Percentiles rank a stretch among this genome's conserved stretches.
Evolutionary conservation across 2,113 vertebrate genomes (phyloP).

Genomic region (Hemibagrus wyckioides): DNA sequence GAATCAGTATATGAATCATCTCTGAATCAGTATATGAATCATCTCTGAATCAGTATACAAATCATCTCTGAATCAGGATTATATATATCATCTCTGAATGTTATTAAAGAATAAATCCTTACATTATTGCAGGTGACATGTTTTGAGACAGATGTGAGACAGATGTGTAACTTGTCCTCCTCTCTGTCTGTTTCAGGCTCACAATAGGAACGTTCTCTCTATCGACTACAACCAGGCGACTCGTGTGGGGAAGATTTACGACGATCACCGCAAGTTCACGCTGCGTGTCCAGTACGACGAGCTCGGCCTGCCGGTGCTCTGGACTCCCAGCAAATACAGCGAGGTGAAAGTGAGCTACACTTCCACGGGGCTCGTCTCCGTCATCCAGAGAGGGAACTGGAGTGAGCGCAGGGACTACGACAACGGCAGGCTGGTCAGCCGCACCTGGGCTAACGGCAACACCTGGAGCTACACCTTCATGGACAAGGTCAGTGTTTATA

Average conservation of each 20-base stretch:
- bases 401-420: constrained; percentile 95
- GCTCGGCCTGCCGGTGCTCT: constrained; percentile 87
- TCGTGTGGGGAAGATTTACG: constrained; percentile 95
- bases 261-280: constrained; percentile 97
- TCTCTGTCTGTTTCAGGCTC: constrained; percentile 76
- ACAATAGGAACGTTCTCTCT: constrained; percentile 96
- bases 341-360: constrained; percentile 96
- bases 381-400: constrained; percentile 93
- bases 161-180: background rate
- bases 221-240: constrained; percentile 95
- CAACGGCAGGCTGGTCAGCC: constrained; percentile 87
- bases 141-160: background rate
- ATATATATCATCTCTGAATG: background rate
- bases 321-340: constrained; percentile 96
- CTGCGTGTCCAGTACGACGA: constrained; percentile 92
- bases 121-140: background rate
- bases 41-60: no score
- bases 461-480: constrained; percentile 98
- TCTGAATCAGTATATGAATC: no score
- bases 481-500: constrained; percentile 80
- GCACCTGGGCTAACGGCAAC: constrained; percentile 96
- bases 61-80: no score
- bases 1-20: no score
- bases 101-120: background rate
- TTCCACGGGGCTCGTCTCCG: constrained; percentile 82